Evolutionary conservation across 2,888 invertebrate species (phyloP).

Genomic region (Steinernema scapterisci): DNA sequence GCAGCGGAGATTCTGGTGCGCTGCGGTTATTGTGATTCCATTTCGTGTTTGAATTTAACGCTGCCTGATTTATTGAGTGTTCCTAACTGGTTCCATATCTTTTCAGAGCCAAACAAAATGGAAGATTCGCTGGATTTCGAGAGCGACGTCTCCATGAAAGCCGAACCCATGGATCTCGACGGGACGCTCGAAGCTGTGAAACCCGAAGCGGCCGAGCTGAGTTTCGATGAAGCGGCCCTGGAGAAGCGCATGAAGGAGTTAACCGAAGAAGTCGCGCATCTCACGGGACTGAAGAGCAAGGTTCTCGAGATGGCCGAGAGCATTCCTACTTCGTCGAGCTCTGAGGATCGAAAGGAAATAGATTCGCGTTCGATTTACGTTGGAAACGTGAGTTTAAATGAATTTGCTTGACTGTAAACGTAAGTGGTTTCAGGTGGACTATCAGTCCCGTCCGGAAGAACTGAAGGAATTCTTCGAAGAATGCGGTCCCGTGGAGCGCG

Average conservation of each 20-base stretch:
- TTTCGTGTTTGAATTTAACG: too few relatives aligned
- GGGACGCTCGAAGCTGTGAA: too few relatives aligned
- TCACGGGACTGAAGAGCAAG: conserved; percentile 95
- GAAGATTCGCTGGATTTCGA: too few relatives aligned
- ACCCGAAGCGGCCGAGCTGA: too few relatives aligned
- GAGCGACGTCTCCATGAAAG: too few relatives aligned
- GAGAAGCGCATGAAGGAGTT: conserved; percentile 96
- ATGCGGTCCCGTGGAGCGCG: conserved; percentile 96
- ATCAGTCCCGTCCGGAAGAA: conserved; percentile 97
- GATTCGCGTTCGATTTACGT: conserved; percentile 91
- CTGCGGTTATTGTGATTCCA: too few relatives aligned
- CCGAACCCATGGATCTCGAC: too few relatives aligned
- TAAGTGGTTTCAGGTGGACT: conserved; percentile 76
- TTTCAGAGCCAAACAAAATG: too few relatives aligned
- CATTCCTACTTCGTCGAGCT: conserved; percentile 53
- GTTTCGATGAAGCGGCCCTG: conserved; percentile 71
- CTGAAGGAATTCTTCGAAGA: conserved; percentile 98
- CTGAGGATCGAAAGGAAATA: conserved; percentile 97
- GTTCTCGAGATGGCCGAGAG: conserved; percentile 71
- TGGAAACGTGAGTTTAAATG: conserved; percentile 69
- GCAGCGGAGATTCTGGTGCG: too few relatives aligned
- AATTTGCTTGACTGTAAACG: neutral
- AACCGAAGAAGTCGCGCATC: conserved; percentile 98
- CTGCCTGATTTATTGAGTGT: too few relatives aligned
- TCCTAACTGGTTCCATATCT: too few relatives aligned